phyloP scores from a whole-genome alignment of 2,797 vertebrate species.

The Dipus sagitta region DNA sequence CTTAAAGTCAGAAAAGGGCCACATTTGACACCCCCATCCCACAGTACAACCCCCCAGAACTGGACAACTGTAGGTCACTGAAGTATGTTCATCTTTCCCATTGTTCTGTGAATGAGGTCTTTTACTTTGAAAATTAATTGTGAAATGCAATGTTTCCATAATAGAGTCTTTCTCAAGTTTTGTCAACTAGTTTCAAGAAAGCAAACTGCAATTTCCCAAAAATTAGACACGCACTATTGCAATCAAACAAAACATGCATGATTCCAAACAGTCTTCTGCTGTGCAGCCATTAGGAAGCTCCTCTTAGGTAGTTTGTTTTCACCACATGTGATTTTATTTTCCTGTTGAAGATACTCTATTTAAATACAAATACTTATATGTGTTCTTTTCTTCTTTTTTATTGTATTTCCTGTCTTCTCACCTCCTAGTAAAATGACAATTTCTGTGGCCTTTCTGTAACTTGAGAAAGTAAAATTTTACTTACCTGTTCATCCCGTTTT shows the following conservation, averaged over 20 bases:
- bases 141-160: slow-evolving; percentile 67
- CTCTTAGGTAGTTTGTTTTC: slow-evolving; percentile 55
- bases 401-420: slow-evolving; percentile 25
- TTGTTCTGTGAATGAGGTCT: slow-evolving; percentile 53
- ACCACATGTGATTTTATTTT: neutral
- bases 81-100: neutral
- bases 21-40: neutral
- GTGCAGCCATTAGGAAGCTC: slow-evolving; percentile 48
- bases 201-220: slow-evolving; percentile 63
- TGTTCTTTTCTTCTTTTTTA: slow-evolving; percentile 2
- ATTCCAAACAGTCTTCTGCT: slow-evolving; percentile 66
- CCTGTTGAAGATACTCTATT: slow-evolving; percentile 6
- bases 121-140: slow-evolving; percentile 72
- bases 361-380: slow-evolving; percentile 11
- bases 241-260: slow-evolving; percentile 66
- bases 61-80: neutral
- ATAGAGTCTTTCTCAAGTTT: slow-evolving; percentile 66
- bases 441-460: slow-evolving; percentile 11
- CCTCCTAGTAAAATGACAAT: neutral
- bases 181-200: slow-evolving; percentile 64
- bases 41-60: neutral
- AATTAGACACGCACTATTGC: slow-evolving; percentile 55
- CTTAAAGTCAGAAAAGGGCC: neutral
- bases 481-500: neutral
- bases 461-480: slow-evolving; percentile 51